Percentiles rank a stretch among this genome's conserved stretches.
Evolutionary conservation across 2,113 vertebrate genomes (phyloP).

Genomic region (Anolis sagrei): DNA sequence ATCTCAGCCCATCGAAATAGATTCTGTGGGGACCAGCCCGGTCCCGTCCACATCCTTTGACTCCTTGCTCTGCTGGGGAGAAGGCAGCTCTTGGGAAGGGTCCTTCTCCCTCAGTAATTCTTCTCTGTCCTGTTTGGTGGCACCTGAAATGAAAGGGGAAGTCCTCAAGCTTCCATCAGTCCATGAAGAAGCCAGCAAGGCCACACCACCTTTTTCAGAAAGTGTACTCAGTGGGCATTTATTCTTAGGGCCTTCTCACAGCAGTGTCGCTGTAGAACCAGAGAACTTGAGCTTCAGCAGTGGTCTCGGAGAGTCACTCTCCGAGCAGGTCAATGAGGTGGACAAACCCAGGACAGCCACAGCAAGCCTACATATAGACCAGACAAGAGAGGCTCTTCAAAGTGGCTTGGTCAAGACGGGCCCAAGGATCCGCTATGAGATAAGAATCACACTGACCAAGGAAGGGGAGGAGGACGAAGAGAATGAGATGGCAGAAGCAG

Average conservation of each 20-base stretch:
- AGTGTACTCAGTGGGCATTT: neutral
- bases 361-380: neutral
- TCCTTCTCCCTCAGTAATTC: neutral
- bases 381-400: accelerated
- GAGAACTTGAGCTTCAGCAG: neutral
- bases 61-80: neutral
- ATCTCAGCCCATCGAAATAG: neutral
- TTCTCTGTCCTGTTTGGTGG: neutral
- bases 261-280: neutral
- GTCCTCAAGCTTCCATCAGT: too few relatives aligned
- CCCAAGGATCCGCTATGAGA: neutral
- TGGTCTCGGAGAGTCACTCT: neutral
- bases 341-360: neutral
- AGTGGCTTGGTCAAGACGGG: accelerated
- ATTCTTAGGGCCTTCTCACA: neutral
- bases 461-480: neutral
- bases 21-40: neutral
- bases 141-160: neutral
- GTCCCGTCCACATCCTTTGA: constrained; percentile 31
- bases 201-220: too few relatives aligned
- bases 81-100: neutral
- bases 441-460: neutral
- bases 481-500: neutral
- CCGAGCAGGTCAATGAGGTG: neutral
- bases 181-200: neutral